phyloP scores from a whole-genome alignment of 92 coral and sea anemone genomes.

The Heliopora coerulea region DNA sequence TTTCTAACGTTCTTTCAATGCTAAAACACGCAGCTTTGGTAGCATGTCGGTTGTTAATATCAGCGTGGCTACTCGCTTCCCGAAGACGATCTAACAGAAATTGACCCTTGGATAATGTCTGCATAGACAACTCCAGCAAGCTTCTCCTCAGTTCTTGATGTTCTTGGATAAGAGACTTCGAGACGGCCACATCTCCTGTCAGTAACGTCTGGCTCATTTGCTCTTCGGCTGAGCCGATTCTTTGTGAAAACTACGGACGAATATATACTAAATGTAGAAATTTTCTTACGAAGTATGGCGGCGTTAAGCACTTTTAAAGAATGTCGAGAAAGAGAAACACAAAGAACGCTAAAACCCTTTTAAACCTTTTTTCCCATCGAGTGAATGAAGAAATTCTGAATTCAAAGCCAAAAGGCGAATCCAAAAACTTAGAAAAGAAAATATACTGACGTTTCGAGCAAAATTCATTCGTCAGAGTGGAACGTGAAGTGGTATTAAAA shows the following conservation, averaged over 20 bases:
- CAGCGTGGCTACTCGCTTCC: conserved; percentile 91
- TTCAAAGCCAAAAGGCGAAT: too few relatives aligned
- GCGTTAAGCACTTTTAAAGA: too few relatives aligned
- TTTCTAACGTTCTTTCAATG: conserved; percentile 87
- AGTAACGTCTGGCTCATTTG: conserved; percentile 85
- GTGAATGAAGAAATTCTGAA: too few relatives aligned
- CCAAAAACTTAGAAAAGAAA: too few relatives aligned
- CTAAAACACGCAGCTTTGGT: conserved; percentile 95
- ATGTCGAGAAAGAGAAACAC: too few relatives aligned
- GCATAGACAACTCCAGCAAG: conserved; percentile 91
- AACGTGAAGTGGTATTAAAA: too few relatives aligned
- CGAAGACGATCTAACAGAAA: conserved; percentile 83
- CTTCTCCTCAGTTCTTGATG: conserved; percentile 94
- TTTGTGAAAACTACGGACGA: conserved; percentile 70
- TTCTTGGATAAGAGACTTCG: conserved; percentile 85
- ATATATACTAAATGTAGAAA: too few relatives aligned
- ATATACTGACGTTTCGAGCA: too few relatives aligned
- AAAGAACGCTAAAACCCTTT: too few relatives aligned
- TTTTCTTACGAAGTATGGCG: too few relatives aligned
- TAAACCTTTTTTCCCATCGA: too few relatives aligned
- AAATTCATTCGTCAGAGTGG: too few relatives aligned
- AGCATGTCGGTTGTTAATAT: conserved; percentile 94
- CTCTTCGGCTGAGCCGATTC: conserved; percentile 78
- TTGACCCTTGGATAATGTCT: conserved; percentile 94
- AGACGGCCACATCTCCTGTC: conserved; percentile 83